phyloP scores from a whole-genome alignment of 1,140 invertebrate genomes.

The Hycleus cichorii region DNA sequence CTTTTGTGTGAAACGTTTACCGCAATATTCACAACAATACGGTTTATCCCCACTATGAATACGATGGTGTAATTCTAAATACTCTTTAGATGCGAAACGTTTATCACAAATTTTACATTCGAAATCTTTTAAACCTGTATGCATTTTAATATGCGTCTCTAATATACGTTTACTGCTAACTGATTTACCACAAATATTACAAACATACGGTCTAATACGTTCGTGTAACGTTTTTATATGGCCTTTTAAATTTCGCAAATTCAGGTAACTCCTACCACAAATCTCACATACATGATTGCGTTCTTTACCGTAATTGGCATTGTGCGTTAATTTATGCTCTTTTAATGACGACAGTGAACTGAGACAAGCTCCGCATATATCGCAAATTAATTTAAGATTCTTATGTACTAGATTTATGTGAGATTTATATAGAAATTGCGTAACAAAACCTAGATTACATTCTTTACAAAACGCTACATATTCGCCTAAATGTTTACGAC shows the following conservation, averaged over 20 bases:
- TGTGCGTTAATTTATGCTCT: slow-evolving; percentile 28
- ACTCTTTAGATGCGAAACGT: slow-evolving; percentile 61
- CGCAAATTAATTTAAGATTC: slow-evolving; percentile 17
- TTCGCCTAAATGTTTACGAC: slow-evolving; percentile 53
- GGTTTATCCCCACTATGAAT: slow-evolving; percentile 69
- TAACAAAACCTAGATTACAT: slow-evolving; percentile 30
- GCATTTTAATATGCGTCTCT: slow-evolving; percentile 30
- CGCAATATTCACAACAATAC: slow-evolving; percentile 66
- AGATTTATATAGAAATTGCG: slow-evolving; percentile 21
- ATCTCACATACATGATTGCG: slow-evolving; percentile 29
- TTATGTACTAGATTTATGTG: slow-evolving; percentile 27
- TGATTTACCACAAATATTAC: slow-evolving; percentile 45
- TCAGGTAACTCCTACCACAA: slow-evolving; percentile 32
- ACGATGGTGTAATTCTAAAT: slow-evolving; percentile 65
- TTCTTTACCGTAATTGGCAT: slow-evolving; percentile 22
- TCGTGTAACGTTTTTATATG: slow-evolving; percentile 29
- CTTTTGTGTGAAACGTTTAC: slow-evolving; percentile 63
- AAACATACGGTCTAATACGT: slow-evolving; percentile 55
- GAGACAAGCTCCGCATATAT: slow-evolving; percentile 14
- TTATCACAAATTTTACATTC: slow-evolving; percentile 36
- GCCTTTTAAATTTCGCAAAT: slow-evolving; percentile 11
- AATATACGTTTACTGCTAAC: slow-evolving; percentile 31
- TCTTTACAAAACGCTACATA: slow-evolving; percentile 26
- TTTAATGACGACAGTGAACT: slow-evolving; percentile 22
- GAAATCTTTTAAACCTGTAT: slow-evolving; percentile 35